Conservation (phyloP, 2,113 vertebrate species). For the Oxyruncus cristatus region DNA sequence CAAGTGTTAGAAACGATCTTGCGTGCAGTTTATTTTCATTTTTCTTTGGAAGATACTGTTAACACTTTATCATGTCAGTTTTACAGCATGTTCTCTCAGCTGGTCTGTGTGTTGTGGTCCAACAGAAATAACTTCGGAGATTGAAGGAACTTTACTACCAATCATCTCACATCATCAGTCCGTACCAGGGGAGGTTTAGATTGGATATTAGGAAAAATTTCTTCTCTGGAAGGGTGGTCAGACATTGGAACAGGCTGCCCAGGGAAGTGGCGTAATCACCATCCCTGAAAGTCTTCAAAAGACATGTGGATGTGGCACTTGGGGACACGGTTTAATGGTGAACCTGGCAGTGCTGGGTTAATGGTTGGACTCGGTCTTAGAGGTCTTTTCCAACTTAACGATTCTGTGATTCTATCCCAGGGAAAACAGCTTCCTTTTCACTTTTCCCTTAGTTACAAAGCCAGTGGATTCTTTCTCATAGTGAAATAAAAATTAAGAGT, state of each 20-base stretch:
- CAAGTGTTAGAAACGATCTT: conserved; percentile 71
- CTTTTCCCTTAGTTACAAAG: neutral
- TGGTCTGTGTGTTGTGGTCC: neutral
- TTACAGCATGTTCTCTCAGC: neutral
- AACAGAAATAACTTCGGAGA: neutral
- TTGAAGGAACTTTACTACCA: neutral
- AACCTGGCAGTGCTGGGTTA: neutral
- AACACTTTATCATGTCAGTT: neutral
- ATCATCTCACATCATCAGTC: neutral
- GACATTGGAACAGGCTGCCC: neutral
- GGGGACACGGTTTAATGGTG: neutral
- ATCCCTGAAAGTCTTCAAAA: neutral
- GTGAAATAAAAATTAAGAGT: neutral
- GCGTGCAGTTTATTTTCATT: neutral
- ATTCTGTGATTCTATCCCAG: neutral
- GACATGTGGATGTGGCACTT: too few relatives aligned
- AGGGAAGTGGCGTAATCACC: neutral
- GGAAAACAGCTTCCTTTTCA: neutral
- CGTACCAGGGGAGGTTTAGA: neutral
- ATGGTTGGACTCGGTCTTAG: neutral
- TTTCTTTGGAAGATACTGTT: neutral
- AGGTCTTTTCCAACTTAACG: neutral
- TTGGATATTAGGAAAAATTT: neutral
- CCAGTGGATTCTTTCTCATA: neutral
- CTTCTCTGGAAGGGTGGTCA: neutral